These are phyloP conservation scores for Melanophora roralis DNA, from an alignment of 2,888 invertebrate genomes.

Conservation along the genomic window DNA sequence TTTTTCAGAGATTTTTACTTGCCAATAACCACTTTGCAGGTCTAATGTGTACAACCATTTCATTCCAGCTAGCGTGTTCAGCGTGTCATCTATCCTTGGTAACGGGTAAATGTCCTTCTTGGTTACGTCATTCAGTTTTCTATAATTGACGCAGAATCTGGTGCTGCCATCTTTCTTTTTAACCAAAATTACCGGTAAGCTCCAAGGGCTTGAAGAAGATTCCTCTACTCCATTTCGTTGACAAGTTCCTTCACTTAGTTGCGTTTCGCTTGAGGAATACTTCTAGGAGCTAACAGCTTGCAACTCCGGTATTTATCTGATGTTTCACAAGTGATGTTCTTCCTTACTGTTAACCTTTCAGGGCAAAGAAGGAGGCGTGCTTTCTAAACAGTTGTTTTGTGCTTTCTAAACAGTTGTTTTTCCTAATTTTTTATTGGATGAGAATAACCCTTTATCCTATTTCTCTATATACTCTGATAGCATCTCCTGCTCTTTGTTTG, in stretches of 20 bases:
- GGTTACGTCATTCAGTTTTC: slow-evolving; percentile 23
- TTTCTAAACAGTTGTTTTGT: too few relatives aligned
- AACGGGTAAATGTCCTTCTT: slow-evolving; percentile 21
- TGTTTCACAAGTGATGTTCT: neutral
- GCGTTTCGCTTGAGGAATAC: neutral
- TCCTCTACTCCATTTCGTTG: neutral
- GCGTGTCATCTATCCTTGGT: slow-evolving; percentile 36
- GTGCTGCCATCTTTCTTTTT: neutral
- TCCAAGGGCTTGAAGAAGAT: neutral
- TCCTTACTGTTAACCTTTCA: neutral
- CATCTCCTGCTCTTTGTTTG: too few relatives aligned
- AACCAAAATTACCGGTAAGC: neutral
- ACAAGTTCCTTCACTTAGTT: neutral
- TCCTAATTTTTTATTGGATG: too few relatives aligned
- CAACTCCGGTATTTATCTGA: neutral
- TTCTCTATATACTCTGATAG: too few relatives aligned
- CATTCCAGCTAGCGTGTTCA: slow-evolving; percentile 9
- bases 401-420: too few relatives aligned
- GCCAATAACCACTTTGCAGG: too few relatives aligned
- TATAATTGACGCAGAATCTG: slow-evolving; percentile 16
- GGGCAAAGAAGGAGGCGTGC: neutral
- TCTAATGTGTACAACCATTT: slow-evolving; percentile 38
- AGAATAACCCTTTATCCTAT: too few relatives aligned
- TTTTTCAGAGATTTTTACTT: too few relatives aligned
- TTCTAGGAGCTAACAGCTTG: neutral